These are phyloP conservation scores for Chrysolina haemoptera DNA, from an alignment of 2,888 invertebrate genomes.

Conservation along the genomic window DNA sequence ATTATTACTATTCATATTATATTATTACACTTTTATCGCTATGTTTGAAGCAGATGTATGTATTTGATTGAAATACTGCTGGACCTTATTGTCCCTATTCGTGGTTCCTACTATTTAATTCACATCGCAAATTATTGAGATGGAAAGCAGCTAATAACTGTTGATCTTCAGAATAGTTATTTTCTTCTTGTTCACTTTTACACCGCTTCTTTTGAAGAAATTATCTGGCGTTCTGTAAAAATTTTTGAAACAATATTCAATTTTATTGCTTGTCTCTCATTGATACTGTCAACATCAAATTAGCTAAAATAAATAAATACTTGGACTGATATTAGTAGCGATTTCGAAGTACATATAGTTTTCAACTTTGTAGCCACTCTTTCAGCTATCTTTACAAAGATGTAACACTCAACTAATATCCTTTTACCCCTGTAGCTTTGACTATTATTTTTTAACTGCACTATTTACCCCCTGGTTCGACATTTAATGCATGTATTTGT, in stretches of 20 bases:
- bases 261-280: background rate
- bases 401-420: slow-evolving; percentile 32
- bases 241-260: background rate
- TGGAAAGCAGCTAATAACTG: slow-evolving; percentile 47
- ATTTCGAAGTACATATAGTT: background rate
- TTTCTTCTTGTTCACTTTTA: too few species aligned
- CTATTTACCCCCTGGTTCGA: background rate
- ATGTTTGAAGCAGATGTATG: slow-evolving; percentile 68
- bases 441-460: slow-evolving; percentile 8
- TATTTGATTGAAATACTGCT: slow-evolving; percentile 64
- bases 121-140: slow-evolving; percentile 67
- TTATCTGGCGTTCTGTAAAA: background rate
- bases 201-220: too few species aligned
- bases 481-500: background rate
- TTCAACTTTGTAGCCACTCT: slow-evolving; percentile 23
- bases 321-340: too few species aligned
- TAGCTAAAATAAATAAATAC: background rate
- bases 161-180: too few species aligned
- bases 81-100: slow-evolving; percentile 54
- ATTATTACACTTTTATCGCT: slow-evolving; percentile 66
- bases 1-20: slow-evolving; percentile 72
- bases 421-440: slow-evolving; percentile 33
- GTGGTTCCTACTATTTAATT: slow-evolving; percentile 68
- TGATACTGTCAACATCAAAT: background rate
- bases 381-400: slow-evolving; percentile 53